These are phyloP conservation scores for Gorilla gorilla DNA, from an alignment of 2,113 vertebrate species.

Conservation along the genomic window DNA sequence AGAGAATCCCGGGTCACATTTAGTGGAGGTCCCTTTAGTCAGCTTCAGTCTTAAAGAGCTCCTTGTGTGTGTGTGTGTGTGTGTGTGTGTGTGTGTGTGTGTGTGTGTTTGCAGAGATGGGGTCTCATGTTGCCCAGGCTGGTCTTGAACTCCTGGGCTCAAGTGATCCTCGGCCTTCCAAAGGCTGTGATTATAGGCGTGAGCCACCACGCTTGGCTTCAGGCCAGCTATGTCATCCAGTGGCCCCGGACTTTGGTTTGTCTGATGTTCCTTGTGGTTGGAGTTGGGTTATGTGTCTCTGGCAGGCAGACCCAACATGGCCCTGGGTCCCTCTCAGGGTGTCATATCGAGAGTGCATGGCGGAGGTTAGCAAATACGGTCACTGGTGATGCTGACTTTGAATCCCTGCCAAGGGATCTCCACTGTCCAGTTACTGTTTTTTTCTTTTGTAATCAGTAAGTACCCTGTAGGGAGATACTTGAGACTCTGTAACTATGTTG, in stretches of 20 bases:
- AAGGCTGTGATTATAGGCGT: too few relatives aligned
- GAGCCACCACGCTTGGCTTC: too few relatives aligned
- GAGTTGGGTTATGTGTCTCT: neutral
- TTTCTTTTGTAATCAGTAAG: neutral
- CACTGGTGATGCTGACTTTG: neutral
- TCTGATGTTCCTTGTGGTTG: neutral
- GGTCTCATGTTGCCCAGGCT: too few relatives aligned
- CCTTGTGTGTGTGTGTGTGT: too few relatives aligned
- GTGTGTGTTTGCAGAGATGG: too few relatives aligned
- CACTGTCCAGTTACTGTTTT: neutral
- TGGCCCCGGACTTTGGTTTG: too few relatives aligned
- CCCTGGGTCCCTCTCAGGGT: neutral
- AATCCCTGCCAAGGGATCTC: neutral
- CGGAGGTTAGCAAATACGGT: neutral
- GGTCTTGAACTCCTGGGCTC: too few relatives aligned
- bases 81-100: too few relatives aligned
- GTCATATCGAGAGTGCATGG: neutral
- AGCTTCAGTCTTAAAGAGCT: neutral
- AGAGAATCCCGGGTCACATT: accelerated
- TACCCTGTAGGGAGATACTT: neutral
- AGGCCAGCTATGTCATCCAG: neutral
- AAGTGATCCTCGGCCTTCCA: too few relatives aligned
- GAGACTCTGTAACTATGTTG: neutral
- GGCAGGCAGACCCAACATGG: neutral
- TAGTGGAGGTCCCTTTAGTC: too few relatives aligned